Percentiles rank a stretch among this genome's conserved stretches.
phyloP scores from a whole-genome alignment of 2,113 vertebrate species.

The Galeopterus variegatus region DNA sequence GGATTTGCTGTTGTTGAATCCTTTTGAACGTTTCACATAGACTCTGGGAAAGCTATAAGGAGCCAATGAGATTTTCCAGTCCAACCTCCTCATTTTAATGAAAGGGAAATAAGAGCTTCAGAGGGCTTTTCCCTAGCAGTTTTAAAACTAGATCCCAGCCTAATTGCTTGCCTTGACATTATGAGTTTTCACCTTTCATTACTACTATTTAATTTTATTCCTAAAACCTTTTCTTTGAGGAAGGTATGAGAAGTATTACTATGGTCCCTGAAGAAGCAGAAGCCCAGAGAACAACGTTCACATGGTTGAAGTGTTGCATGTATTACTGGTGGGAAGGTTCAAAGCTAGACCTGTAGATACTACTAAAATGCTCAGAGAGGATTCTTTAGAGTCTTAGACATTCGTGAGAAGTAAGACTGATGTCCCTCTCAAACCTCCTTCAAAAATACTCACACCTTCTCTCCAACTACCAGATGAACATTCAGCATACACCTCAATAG shows the following conservation, averaged over 20 bases:
- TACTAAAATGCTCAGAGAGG: not conserved
- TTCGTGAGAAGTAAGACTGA: not conserved
- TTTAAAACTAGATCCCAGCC: not conserved
- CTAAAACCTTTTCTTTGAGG: not conserved
- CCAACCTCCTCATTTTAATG: constrained; percentile 30
- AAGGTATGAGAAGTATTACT: not conserved
- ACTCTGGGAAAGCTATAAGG: not conserved
- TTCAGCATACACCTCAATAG: not conserved
- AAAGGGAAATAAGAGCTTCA: not conserved
- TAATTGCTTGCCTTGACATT: not conserved
- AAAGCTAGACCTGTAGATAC: not conserved
- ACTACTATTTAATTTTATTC: constrained; percentile 14
- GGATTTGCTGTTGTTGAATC: not conserved
- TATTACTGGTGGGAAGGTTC: not conserved
- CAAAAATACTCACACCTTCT: not conserved
- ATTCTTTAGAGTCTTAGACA: not conserved
- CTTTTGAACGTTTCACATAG: not conserved
- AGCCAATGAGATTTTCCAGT: not conserved
- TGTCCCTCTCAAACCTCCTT: not conserved
- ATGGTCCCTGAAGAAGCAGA: constrained; percentile 1
- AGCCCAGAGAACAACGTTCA: not conserved
- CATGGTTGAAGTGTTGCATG: not conserved
- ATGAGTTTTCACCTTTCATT: constrained; percentile 1
- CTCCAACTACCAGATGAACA: not conserved
- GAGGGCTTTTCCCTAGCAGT: not conserved